Evolutionary conservation across 2,888 invertebrate genomes (phyloP), one percentile per base, ranked within the genome.

Genomic region (Chrysodeixis includens): DNA sequence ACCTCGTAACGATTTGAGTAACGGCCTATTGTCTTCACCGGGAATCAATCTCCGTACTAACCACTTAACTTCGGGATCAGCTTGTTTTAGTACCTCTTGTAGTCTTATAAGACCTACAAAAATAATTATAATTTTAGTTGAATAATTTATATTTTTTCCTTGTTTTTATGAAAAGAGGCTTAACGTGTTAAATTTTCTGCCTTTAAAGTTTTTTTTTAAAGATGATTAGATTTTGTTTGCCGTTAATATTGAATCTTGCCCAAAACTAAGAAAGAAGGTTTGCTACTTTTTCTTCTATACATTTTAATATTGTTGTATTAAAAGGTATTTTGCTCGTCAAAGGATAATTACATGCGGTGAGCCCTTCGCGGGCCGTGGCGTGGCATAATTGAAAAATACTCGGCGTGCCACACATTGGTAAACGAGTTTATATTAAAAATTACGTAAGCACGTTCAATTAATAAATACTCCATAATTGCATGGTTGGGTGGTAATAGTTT

Each of bases 31-130:
- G 85, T 96, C 96, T 22, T 87, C 93, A 0, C 92, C 94, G 0
- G 93, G 91, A 0, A 71, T 95, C 30, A 98, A 92, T 84, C 97
- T 97, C 60, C 96, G 95, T 1, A 97, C 96, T 22, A 96, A 95
- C 81, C 98, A 96, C 80, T 96, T 96, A 73, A 97, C 95, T 22
- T 96, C 96, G 0, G 97, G 95, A 32, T 96, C 95, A 60, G 97
- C 97, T 86, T 89, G 96, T 89, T 98, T 98, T 61, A 99, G 92
- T 56, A 98, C 95, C 86, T 98, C 98, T 89, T 98, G 98, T 1
- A 98, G 92, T 71, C 97, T 96, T 64, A 97, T 96, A 44, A 98
- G 93, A 67, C 98, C 97, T 91, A 63, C 10, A 78, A 70, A 44
- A 26, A 49, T 22, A 10, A 30, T 8, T 35, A 26, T 9, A 3